Conservation (phyloP, 2,888 invertebrate genomes). For the Hesperia comma region DNA sequence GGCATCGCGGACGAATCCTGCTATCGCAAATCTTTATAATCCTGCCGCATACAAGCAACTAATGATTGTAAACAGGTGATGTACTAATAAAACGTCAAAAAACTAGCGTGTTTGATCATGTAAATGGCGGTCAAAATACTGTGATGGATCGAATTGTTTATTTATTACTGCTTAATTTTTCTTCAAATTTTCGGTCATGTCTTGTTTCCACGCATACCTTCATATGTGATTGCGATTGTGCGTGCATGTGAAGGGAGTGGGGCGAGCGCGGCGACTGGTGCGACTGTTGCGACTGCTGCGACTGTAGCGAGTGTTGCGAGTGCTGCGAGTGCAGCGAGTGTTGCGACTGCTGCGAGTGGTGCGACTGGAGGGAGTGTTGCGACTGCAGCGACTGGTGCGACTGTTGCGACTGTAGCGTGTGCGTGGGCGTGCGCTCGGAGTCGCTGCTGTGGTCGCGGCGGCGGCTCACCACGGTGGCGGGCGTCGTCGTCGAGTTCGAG, state of each 20-base stretch:
- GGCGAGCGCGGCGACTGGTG: conserved; percentile 18
- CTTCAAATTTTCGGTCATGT: neutral
- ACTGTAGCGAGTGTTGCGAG: conserved; percentile 9
- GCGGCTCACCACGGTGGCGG: conserved; percentile 87
- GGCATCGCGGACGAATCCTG: no score
- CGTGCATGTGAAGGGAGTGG: conserved; percentile 46
- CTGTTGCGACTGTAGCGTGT: conserved; percentile 55
- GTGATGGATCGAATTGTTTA: no score
- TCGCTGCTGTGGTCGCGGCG: conserved; percentile 72
- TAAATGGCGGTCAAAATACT: no score
- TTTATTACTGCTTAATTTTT: no score
- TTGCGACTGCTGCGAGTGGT: conserved; percentile 22
- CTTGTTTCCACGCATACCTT: neutral
- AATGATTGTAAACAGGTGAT: no score
- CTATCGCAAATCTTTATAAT: no score
- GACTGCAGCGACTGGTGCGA: conserved; percentile 44
- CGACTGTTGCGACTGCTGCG: conserved; percentile 18
- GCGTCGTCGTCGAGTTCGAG: conserved; percentile 89
- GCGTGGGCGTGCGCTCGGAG: conserved; percentile 82
- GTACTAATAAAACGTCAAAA: no score
- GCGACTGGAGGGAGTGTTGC: conserved; percentile 44
- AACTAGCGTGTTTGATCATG: no score
- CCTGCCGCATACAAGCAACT: no score
- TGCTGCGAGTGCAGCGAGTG: conserved; percentile 5
- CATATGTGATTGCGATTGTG: conserved; percentile 32